Percentiles rank a stretch among this genome's conserved stretches.
These are phyloP conservation scores for Aphaenogaster floridana DNA, from an alignment of 1,140 invertebrate genomes.

Conservation along the genomic window DNA sequence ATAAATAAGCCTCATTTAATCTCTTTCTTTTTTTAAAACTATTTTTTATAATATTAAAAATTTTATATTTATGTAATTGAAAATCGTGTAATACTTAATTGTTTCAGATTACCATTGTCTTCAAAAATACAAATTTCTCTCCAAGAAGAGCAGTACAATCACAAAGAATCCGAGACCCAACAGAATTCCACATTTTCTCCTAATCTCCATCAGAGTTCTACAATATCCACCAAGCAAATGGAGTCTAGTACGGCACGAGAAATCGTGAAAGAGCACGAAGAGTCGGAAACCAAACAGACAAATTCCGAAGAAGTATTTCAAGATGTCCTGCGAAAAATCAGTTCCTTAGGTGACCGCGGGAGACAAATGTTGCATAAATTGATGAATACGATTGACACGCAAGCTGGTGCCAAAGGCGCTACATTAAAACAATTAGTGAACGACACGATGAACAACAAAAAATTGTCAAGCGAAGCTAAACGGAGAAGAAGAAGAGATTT, in stretches of 20 bases:
- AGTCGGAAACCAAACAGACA: neutral
- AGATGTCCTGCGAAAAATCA: constrained; percentile 88
- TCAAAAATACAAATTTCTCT: neutral
- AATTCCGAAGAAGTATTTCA: constrained; percentile 88
- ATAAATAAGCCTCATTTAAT: neutral
- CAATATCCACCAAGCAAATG: neutral
- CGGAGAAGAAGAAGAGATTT: constrained; percentile 79
- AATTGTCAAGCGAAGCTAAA: constrained; percentile 66
- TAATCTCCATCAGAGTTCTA: neutral
- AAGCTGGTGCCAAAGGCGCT: constrained; percentile 49
- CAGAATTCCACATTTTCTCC: neutral
- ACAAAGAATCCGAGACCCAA: neutral
- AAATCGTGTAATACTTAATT: neutral
- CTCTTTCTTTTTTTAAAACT: neutral
- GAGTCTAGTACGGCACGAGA: neutral
- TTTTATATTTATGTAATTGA: neutral
- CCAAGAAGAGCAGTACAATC: neutral
- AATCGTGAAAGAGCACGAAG: neutral
- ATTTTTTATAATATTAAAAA: no score
- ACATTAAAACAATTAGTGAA: constrained; percentile 68
- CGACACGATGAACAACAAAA: constrained; percentile 69
- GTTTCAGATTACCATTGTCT: neutral
- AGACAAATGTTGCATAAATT: constrained; percentile 87
- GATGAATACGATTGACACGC: constrained; percentile 81
- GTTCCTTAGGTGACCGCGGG: constrained; percentile 87